Evolutionary conservation across 1,140 invertebrate genomes (phyloP), one percentile per base, ranked within the genome.

Genomic region (Cheumatopsyche charites): DNA sequence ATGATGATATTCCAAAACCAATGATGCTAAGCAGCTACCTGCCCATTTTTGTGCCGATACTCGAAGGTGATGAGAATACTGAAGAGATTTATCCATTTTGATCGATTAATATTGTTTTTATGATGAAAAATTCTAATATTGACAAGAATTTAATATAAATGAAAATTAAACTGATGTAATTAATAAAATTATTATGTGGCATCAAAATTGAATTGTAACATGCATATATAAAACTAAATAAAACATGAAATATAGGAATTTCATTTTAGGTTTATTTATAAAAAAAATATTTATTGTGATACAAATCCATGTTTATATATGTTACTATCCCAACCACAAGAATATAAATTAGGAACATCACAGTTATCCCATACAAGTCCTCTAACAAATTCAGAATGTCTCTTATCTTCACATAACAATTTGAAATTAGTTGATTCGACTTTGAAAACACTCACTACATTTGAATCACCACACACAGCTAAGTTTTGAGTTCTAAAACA

Each of bases 381-480:
- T 76, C 83, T 79, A 4, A 83, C 80, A 63, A 77, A 80, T 47
- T 82, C 79, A 17, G 49, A 78, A 63, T 84, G 83, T 71, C 78
- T 76, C 45, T 76, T 78, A 21, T 82, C 79, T 63, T 82, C 77
- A 67, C 82, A 82, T 65, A 80, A 70, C 23, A 80, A 70, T 78
- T 77, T 79, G 1, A 77, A 43, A 63, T 78, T 78, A 19, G 72
- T 63, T 26, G 76, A 74, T 13, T 77, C 75, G 2, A 36, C 71
- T 45, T 79, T 75, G 73, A 79, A 83, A 2, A 83, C 80, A 23
- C 79, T 78, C 17, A 84, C 77, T 55, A 78, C 81, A 76, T 79
- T 83, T 71, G 83, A 83, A 75, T 84, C 83, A 78, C 82, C 81
- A 65, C 80, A 82, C 5, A 84, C 78, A 52, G 80, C 82, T 47